Conservation (phyloP, 2,113 vertebrate genomes). For the Sturnus vulgaris region DNA sequence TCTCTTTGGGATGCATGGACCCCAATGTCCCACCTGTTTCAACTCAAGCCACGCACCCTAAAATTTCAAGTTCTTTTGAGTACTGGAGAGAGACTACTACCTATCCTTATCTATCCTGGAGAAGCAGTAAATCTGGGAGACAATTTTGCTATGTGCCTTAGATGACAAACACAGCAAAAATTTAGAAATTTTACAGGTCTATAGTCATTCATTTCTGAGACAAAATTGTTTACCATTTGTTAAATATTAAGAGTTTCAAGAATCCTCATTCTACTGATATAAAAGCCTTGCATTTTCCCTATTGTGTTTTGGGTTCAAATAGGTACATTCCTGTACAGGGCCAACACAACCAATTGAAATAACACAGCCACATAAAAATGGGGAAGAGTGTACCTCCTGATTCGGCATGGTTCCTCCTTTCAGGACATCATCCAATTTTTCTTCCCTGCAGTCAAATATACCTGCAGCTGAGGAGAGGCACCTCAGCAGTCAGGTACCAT, state of each 20-base stretch:
- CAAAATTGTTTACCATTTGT: not conserved
- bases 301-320: not conserved
- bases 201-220: not conserved
- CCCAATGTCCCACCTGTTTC: not conserved
- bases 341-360: not conserved
- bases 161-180: not conserved
- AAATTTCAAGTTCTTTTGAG: not conserved
- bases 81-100: not conserved
- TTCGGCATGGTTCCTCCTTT: not conserved
- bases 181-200: not conserved
- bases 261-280: not conserved
- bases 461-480: not conserved
- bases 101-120: not conserved
- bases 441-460: not conserved
- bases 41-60: fast-evolving
- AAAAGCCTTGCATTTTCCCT: not conserved
- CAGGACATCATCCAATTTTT: not conserved
- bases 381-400: not conserved
- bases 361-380: not conserved
- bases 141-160: not conserved
- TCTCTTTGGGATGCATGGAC: not conserved
- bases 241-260: not conserved
- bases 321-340: not conserved
- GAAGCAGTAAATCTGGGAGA: not conserved
- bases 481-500: not conserved